A percentile compares a stretch with the other conserved stretches of the same genome.
Conservation (phyloP, 2,797 vertebrate genomes). For the Hephaestus fuliginosus region DNA sequence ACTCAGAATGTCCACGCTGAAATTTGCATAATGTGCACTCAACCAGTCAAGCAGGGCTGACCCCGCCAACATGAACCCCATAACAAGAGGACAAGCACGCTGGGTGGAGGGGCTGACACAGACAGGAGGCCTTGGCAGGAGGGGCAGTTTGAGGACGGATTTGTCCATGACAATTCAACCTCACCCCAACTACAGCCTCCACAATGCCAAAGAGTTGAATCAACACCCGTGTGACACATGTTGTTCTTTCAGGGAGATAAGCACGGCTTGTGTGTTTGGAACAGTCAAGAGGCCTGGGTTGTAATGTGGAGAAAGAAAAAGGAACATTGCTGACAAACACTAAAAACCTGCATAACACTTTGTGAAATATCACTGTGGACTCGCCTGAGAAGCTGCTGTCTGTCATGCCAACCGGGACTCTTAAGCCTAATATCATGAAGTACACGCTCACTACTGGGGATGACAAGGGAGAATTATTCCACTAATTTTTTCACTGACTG, state of each 20-base stretch:
- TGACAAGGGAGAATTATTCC: constrained; percentile 12
- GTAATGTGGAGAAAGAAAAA: neutral
- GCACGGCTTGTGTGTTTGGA: neutral
- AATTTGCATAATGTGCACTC: neutral
- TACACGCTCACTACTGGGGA: constrained; percentile 12
- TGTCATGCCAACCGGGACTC: neutral
- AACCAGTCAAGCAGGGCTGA: neutral
- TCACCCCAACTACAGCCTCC: neutral
- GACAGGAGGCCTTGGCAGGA: neutral
- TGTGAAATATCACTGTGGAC: neutral
- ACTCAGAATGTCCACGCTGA: neutral
- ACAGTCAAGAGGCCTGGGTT: neutral
- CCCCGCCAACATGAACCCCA: neutral
- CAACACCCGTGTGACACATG: neutral
- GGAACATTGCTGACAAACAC: neutral
- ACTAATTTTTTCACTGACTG: constrained; percentile 22
- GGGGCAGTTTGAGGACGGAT: neutral
- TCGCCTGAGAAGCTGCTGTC: neutral
- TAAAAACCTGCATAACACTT: neutral
- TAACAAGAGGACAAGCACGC: neutral
- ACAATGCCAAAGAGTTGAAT: neutral
- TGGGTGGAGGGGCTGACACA: neutral
- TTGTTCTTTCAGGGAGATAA: neutral
- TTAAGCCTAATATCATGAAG: neutral
- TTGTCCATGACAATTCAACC: neutral